Conservation (phyloP, 1,140 invertebrate species). For the Trichoplusia ni region DNA sequence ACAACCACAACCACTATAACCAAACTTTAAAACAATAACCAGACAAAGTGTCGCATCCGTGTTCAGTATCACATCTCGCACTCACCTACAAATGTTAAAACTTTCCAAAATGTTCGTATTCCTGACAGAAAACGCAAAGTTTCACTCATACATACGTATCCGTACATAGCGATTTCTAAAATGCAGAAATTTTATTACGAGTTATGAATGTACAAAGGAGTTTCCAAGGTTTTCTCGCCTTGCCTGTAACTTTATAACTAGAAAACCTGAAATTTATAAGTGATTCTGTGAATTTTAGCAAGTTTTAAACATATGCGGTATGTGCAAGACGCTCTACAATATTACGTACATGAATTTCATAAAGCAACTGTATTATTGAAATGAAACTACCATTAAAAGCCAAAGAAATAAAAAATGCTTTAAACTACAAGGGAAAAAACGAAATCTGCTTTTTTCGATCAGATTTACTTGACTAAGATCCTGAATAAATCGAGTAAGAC, state of each 20-base stretch:
- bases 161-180: constrained; percentile 24
- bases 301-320: constrained; percentile 16
- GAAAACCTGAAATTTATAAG: constrained; percentile 10
- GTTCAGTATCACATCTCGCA: not conserved
- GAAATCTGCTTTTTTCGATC: too few relatives aligned
- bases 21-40: not conserved
- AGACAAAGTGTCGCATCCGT: not conserved
- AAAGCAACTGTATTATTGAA: too few relatives aligned
- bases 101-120: constrained; percentile 19
- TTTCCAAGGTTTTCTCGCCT: constrained; percentile 7
- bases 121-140: constrained; percentile 4
- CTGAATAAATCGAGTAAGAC: too few relatives aligned
- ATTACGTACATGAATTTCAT: too few relatives aligned
- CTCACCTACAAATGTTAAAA: constrained; percentile 6
- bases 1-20: not conserved
- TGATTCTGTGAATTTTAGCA: constrained; percentile 3
- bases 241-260: constrained; percentile 12
- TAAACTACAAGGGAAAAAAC: too few relatives aligned
- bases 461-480: too few relatives aligned
- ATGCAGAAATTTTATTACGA: constrained; percentile 24
- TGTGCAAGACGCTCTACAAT: too few relatives aligned
- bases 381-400: too few relatives aligned
- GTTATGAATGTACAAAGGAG: constrained; percentile 23
- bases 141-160: not conserved
- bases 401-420: too few relatives aligned